Conservation (phyloP, 2,113 vertebrate species). For the Catharus fuscescens region DNA sequence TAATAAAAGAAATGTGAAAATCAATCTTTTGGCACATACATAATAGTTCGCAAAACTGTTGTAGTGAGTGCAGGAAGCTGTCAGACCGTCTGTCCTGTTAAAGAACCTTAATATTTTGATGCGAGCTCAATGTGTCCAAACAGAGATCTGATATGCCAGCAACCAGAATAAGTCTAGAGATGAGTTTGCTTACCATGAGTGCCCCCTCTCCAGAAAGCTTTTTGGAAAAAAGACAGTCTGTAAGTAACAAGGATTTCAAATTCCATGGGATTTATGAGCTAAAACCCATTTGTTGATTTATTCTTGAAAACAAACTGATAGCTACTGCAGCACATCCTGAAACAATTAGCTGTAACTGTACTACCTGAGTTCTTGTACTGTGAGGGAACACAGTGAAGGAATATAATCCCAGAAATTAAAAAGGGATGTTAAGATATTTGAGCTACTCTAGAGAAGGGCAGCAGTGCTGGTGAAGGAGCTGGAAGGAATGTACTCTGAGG, state of each 20-base stretch:
- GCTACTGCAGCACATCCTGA: not conserved
- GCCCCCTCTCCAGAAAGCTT: not conserved
- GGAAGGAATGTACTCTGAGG: not conserved
- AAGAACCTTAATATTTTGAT: not conserved
- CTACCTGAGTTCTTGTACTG: not conserved
- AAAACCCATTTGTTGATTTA: not conserved
- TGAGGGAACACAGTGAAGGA: not conserved
- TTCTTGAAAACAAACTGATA: not conserved
- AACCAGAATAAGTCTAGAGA: not conserved
- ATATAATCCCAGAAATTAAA: not conserved
- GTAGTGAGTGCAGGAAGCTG: not conserved
- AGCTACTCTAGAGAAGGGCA: not conserved
- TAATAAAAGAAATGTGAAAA: not conserved
- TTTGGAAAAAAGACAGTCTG: not conserved
- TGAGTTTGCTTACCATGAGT: not conserved
- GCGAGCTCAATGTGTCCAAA: not conserved
- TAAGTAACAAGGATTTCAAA: not conserved
- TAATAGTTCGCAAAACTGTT: not conserved
- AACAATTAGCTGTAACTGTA: not conserved
- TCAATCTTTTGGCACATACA: not conserved
- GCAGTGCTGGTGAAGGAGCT: not conserved
- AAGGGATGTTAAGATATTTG: not conserved
- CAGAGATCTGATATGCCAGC: not conserved
- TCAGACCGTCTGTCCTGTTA: not conserved
- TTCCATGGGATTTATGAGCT: not conserved